These are phyloP conservation scores for Chrysodeixis includens DNA, from an alignment of 2,888 invertebrate species.

Conservation along the genomic window DNA sequence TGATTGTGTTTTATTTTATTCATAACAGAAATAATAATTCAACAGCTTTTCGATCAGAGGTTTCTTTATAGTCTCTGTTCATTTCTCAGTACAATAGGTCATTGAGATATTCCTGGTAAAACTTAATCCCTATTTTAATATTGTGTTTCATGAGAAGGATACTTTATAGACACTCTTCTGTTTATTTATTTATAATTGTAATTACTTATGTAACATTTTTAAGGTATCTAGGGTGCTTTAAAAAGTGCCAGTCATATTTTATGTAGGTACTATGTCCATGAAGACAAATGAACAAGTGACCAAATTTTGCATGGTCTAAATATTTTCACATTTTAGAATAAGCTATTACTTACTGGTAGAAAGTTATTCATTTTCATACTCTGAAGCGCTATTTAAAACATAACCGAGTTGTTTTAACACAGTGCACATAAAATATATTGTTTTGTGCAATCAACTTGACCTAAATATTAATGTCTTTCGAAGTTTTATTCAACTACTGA, in stretches of 20 bases:
- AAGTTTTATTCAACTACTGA: neutral
- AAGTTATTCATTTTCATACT: no score
- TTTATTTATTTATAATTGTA: neutral
- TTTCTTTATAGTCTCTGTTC: neutral
- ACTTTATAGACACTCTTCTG: neutral
- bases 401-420: neutral
- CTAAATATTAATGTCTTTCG: neutral
- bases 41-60: neutral
- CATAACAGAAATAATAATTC: neutral
- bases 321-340: no score
- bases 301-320: no score
- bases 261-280: no score
- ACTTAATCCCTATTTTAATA: neutral
- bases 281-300: no score
- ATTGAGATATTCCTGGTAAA: neutral
- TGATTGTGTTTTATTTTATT: constrained; percentile 2
- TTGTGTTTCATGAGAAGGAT: neutral
- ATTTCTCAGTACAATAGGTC: neutral
- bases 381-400: no score
- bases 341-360: no score
- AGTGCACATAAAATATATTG: neutral
- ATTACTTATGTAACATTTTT: no score
- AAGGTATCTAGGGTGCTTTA: no score
- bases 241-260: no score
- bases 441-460: neutral